Percentiles rank a stretch among this genome's conserved stretches.
Conservation (phyloP, 2,113 vertebrate genomes). For the Puntigrus tetrazona region DNA sequence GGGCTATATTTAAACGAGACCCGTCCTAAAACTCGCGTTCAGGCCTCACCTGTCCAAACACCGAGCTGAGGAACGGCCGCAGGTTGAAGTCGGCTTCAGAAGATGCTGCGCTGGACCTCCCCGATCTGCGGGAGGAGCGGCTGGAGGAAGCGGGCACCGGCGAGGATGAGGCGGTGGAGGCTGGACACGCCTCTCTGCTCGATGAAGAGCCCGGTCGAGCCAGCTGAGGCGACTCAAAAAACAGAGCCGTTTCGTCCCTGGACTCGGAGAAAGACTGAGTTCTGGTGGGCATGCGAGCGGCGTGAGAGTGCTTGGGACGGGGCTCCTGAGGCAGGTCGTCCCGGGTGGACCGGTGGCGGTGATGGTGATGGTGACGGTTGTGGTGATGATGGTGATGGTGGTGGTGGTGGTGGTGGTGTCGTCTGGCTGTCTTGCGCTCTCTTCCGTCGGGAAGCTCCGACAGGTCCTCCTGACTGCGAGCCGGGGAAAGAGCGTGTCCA, state of each 20-base stretch:
- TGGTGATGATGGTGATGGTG: conserved; percentile 71
- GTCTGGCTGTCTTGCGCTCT: conserved; percentile 70
- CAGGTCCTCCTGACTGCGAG: conserved; percentile 51
- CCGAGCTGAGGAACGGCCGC: conserved; percentile 89
- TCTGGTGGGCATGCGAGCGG: conserved; percentile 62
- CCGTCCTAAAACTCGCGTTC: background rate
- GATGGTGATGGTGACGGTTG: conserved; percentile 50
- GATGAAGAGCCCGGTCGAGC: conserved; percentile 51
- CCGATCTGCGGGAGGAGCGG: conserved; percentile 76
- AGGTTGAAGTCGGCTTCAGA: conserved; percentile 81
- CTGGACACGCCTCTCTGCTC: conserved; percentile 61
- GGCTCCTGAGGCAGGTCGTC: conserved; percentile 51
- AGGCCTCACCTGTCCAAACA: conserved; percentile 93
- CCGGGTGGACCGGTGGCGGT: conserved; percentile 53
- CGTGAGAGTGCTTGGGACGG: conserved; percentile 61
- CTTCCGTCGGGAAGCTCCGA: conserved; percentile 61
- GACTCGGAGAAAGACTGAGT: conserved; percentile 70
- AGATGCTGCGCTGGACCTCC: conserved; percentile 75
- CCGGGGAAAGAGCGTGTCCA: conserved; percentile 56
- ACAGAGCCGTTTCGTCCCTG: conserved; percentile 68
- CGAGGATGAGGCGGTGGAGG: conserved; percentile 70
- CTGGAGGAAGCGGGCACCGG: conserved; percentile 72
- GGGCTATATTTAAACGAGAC: background rate
- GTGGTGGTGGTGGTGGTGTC: conserved; percentile 68
- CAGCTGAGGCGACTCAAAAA: conserved; percentile 61